These are phyloP conservation scores for Leucopsar rothschildi DNA, from an alignment of 2,113 vertebrate genomes.

Conservation along the genomic window DNA sequence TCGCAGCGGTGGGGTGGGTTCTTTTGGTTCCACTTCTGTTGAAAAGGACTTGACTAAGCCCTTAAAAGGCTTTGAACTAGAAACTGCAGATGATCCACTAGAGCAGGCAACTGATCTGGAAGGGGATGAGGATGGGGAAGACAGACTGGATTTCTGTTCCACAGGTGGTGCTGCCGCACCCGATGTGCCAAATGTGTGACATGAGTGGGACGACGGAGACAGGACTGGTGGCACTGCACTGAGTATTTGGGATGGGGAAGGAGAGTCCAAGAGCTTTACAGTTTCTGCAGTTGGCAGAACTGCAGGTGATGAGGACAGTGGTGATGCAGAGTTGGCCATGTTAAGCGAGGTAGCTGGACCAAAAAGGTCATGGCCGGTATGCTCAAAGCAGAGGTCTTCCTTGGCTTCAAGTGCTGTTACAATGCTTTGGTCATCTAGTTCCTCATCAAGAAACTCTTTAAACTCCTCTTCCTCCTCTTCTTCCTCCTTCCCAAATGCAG, in stretches of 20 bases:
- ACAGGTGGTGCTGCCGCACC: slow-evolving; percentile 65
- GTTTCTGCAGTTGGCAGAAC: slow-evolving; percentile 60
- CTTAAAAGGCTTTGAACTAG: slow-evolving; percentile 86
- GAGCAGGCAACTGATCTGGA: slow-evolving; percentile 77
- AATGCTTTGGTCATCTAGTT: slow-evolving; percentile 80
- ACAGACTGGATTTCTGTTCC: slow-evolving; percentile 76
- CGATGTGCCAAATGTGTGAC: slow-evolving; percentile 61
- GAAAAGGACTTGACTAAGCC: slow-evolving; percentile 93
- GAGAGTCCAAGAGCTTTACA: slow-evolving; percentile 65
- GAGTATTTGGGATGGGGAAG: slow-evolving; percentile 58
- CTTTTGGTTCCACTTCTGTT: slow-evolving; percentile 90
- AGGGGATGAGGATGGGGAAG: slow-evolving; percentile 80
- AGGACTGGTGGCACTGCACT: slow-evolving; percentile 71
- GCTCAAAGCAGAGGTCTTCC: slow-evolving; percentile 84
- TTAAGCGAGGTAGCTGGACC: slow-evolving; percentile 62
- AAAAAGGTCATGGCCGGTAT: slow-evolving; percentile 56
- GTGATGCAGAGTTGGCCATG: slow-evolving; percentile 63
- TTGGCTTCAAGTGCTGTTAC: slow-evolving; percentile 88
- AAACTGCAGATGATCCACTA: slow-evolving; percentile 62
- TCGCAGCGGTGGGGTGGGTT: slow-evolving; percentile 72
- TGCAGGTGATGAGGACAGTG: slow-evolving; percentile 40
- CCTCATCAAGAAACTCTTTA: slow-evolving; percentile 64
- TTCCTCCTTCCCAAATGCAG: slow-evolving; percentile 92
- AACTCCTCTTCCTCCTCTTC: slow-evolving; percentile 96
- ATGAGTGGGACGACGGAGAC: slow-evolving; percentile 70